phyloP scores from a whole-genome alignment of 2,113 vertebrate genomes.

The Acrocephalus kingi region DNA sequence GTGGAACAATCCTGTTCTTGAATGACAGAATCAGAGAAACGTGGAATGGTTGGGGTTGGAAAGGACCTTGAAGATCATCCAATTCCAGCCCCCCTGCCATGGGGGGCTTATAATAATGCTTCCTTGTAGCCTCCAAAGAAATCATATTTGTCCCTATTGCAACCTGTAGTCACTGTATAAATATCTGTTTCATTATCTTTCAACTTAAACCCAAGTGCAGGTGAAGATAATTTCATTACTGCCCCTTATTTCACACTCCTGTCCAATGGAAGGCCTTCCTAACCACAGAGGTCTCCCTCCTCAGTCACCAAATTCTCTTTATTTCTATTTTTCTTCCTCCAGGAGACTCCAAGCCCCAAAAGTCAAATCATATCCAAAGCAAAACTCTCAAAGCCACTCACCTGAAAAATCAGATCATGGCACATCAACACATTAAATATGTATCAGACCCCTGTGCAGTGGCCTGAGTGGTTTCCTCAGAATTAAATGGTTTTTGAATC shows the following conservation, averaged over 20 bases:
- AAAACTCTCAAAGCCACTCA: not conserved
- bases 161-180: not conserved
- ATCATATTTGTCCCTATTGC: not conserved
- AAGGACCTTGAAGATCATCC: not conserved
- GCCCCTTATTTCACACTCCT: not conserved
- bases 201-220: not conserved
- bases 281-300: not conserved
- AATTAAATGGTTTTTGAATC: not conserved
- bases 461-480: not conserved
- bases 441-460: not conserved
- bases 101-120: not conserved
- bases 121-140: not conserved
- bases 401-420: not conserved
- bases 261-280: not conserved
- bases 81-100: not conserved
- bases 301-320: not conserved
- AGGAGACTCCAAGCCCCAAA: accelerated
- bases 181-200: not conserved
- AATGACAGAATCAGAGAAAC: not conserved
- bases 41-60: not conserved
- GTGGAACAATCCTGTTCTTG: not conserved
- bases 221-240: not conserved
- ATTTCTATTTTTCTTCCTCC: not conserved
- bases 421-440: not conserved
- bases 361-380: not conserved